A percentile compares a stretch with the other conserved stretches of the same genome.
These are phyloP conservation scores for Donacobius atricapilla DNA, from an alignment of 2,113 vertebrate genomes.

Conservation along the genomic window DNA sequence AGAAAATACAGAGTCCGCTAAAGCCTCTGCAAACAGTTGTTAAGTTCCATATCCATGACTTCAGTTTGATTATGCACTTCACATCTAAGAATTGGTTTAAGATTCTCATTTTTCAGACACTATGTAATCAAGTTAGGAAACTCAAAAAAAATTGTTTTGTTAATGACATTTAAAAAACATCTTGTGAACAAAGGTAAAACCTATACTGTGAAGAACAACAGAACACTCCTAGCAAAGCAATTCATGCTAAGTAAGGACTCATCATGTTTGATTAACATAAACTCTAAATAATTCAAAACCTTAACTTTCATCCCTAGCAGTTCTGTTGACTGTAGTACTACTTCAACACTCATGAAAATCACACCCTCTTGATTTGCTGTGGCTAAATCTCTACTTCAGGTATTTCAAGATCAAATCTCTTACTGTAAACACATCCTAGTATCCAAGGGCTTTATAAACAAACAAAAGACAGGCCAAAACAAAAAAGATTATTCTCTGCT, in stretches of 20 bases:
- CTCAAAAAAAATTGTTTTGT: background rate
- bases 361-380: background rate
- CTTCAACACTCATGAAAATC: background rate
- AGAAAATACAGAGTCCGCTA: background rate
- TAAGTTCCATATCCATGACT: background rate
- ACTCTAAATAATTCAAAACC: background rate
- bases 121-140: background rate
- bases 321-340: background rate
- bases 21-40: background rate
- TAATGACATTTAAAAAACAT: background rate
- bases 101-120: background rate
- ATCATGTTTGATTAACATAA: background rate
- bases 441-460: background rate
- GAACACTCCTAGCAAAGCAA: background rate
- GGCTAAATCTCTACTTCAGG: background rate
- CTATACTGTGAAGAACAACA: background rate
- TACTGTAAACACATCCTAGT: background rate
- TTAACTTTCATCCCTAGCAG: background rate
- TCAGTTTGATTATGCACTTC: background rate
- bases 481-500: background rate
- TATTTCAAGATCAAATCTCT: background rate
- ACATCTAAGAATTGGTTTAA: background rate
- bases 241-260: background rate
- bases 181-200: background rate
- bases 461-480: background rate